Percentiles rank a stretch among this genome's conserved stretches.
Conservation (phyloP, 2,888 invertebrate species). For the Melinaea marsaeus region DNA sequence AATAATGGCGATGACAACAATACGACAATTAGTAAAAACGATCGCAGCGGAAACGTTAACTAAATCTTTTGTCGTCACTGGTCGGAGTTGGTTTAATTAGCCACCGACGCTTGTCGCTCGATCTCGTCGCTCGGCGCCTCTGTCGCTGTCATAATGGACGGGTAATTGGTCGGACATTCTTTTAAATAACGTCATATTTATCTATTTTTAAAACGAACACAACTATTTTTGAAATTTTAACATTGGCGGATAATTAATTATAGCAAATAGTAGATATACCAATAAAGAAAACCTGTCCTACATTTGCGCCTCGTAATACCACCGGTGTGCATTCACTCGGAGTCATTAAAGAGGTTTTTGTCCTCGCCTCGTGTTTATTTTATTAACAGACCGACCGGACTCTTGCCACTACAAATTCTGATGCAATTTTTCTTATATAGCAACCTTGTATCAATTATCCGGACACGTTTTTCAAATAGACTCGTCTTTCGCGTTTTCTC, state of each 20-base stretch:
- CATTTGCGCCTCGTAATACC: slow-evolving; percentile 52
- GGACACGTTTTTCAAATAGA: slow-evolving; percentile 26
- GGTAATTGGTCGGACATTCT: slow-evolving; percentile 38
- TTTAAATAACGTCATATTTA: not conserved
- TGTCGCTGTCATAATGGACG: slow-evolving; percentile 45
- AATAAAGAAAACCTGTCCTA: slow-evolving; percentile 51
- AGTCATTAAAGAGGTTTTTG: slow-evolving; percentile 62
- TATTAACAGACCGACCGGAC: slow-evolving; percentile 49
- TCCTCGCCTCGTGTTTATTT: slow-evolving; percentile 59
- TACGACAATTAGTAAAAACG: not conserved
- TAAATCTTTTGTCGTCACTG: slow-evolving; percentile 22
- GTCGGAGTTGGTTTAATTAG: slow-evolving; percentile 43
- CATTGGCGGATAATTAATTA: too few species aligned
- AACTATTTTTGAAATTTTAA: too few species aligned
- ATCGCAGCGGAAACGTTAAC: slow-evolving; percentile 5
- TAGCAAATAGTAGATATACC: slow-evolving; percentile 40
- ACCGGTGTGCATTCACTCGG: slow-evolving; percentile 57
- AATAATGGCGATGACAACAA: too few species aligned
- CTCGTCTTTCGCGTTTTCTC: not conserved
- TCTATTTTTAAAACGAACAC: not conserved
- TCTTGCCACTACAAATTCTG: slow-evolving; percentile 47
- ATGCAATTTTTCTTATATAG: slow-evolving; percentile 47
- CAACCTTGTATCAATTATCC: slow-evolving; percentile 45
- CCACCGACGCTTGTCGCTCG: slow-evolving; percentile 42
- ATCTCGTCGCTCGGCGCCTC: slow-evolving; percentile 39